Percentiles rank a stretch among this genome's conserved stretches.
Conservation (phyloP, 2,113 vertebrate genomes). For the Tiliqua scincoides region DNA sequence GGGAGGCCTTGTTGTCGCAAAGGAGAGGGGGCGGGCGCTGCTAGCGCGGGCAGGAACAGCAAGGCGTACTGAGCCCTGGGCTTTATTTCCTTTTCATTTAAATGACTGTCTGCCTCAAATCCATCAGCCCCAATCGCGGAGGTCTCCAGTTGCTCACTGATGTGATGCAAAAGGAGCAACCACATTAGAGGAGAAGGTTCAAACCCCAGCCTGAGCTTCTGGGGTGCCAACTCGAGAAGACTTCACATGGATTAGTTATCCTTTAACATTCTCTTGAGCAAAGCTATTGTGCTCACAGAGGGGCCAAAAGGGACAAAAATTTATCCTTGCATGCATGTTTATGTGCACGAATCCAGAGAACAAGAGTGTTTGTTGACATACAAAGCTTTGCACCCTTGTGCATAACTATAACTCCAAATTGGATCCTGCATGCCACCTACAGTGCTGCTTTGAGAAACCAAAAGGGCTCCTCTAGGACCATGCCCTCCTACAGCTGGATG, state of each 20-base stretch:
- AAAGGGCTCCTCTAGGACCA: not conserved
- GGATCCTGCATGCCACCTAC: not conserved
- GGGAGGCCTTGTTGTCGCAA: not conserved
- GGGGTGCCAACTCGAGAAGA: not conserved
- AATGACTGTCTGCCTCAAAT: not conserved
- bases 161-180: not conserved
- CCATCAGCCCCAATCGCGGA: not conserved
- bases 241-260: not conserved
- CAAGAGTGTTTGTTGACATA: no score
- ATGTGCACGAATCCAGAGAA: not conserved
- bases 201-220: not conserved
- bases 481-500: not conserved
- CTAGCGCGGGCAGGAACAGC: not conserved
- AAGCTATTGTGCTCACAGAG: not conserved
- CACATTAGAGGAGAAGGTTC: not conserved
- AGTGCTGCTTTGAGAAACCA: not conserved
- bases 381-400: not conserved
- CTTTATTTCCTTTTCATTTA: not conserved
- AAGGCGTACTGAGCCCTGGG: not conserved
- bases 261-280: not conserved
- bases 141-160: no score
- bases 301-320: not conserved
- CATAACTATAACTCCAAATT: no score
- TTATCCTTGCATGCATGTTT: not conserved
- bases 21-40: not conserved